Conservation (phyloP, 2,113 vertebrate genomes). For the Hydrolagus affinis region DNA sequence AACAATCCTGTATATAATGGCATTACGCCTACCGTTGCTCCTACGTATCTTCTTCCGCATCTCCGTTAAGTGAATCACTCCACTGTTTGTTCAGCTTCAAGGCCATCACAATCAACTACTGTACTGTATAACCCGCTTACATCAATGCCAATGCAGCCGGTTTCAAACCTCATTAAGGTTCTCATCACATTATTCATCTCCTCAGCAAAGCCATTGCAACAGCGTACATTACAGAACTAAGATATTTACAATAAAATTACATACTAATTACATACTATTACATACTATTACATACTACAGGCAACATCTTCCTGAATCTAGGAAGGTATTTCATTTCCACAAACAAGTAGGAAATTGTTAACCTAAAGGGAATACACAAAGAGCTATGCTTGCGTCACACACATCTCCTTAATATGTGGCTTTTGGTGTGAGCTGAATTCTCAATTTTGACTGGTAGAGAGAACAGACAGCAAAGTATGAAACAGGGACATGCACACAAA, state of each 20-base stretch:
- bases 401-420: neutral
- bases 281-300: too few relatives aligned
- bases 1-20: neutral
- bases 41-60: neutral
- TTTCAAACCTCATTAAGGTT: conserved; percentile 13
- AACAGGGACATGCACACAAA: neutral
- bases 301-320: neutral
- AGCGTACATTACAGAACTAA: neutral
- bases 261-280: too few relatives aligned
- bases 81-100: neutral
- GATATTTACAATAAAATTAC: neutral
- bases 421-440: neutral
- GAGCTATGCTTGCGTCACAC: too few relatives aligned
- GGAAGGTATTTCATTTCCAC: neutral
- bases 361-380: neutral
- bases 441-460: neutral
- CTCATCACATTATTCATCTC: neutral
- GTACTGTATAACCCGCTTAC: too few relatives aligned
- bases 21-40: too few relatives aligned
- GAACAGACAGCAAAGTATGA: neutral
- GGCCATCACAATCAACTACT: neutral
- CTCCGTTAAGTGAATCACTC: too few relatives aligned
- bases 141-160: neutral
- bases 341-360: neutral
- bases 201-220: neutral